Conservation (phyloP, 2,113 vertebrate species). For the Rhynchomys soricoides region DNA sequence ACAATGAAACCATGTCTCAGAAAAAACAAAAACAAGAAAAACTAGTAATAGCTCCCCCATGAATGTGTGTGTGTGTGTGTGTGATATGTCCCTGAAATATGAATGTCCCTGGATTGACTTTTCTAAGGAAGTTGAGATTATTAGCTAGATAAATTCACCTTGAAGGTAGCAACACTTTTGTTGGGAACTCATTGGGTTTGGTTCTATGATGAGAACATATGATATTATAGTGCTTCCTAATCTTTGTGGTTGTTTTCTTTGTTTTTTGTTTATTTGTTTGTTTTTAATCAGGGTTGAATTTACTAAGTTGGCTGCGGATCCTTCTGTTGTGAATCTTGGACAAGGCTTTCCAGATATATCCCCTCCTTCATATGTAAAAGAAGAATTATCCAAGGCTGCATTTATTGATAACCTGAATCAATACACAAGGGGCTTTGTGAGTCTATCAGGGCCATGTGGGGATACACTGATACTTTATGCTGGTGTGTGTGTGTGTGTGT, state of each 20-base stretch:
- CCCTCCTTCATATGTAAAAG: slow-evolving; percentile 93
- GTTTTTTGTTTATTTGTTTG: too few relatives aligned
- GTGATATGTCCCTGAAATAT: neutral
- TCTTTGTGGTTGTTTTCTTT: neutral
- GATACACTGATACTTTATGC: neutral
- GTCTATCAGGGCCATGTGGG: slow-evolving; percentile 62
- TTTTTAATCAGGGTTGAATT: slow-evolving; percentile 91
- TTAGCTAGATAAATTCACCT: slow-evolving; percentile 10
- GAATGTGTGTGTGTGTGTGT: neutral
- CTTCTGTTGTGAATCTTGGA: slow-evolving; percentile 94
- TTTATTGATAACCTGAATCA: slow-evolving; percentile 92
- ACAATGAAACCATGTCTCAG: too few relatives aligned
- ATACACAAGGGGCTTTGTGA: slow-evolving; percentile 97
- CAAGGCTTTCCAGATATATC: slow-evolving; percentile 95
- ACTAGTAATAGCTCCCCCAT: neutral
- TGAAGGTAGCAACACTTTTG: neutral
- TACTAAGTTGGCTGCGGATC: slow-evolving; percentile 93
- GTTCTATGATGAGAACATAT: slow-evolving; percentile 16
- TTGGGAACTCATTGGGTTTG: neutral
- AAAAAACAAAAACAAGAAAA: neutral
- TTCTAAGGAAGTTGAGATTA: neutral
- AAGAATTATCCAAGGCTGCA: slow-evolving; percentile 90
- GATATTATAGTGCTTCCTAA: neutral
- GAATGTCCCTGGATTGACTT: neutral
- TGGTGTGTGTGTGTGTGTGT: neutral